These are phyloP conservation scores for Philantomba maxwellii DNA, from an alignment of 2,113 vertebrate species.

Conservation along the genomic window DNA sequence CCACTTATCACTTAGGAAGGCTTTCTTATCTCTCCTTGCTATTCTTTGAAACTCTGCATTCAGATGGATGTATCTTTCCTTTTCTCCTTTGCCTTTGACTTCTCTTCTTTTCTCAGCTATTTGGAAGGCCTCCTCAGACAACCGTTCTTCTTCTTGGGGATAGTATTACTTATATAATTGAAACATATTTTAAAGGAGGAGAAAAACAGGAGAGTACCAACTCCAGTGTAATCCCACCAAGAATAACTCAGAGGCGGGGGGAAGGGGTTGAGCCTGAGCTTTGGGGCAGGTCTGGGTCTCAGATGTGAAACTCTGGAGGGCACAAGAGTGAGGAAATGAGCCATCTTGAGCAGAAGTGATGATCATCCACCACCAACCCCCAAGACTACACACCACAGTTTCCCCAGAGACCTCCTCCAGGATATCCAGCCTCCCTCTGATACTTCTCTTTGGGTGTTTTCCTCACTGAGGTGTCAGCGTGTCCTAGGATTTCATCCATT, in stretches of 20 bases:
- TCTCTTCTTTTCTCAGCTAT: background rate
- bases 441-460: background rate
- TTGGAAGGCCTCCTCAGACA: background rate
- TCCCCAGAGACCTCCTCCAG: background rate
- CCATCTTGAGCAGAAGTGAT: background rate
- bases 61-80: background rate
- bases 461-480: background rate
- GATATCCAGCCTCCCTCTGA: too few species aligned
- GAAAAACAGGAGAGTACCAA: background rate
- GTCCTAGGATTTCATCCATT: background rate
- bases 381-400: background rate
- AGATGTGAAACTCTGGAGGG: background rate
- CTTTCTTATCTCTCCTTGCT: background rate
- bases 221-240: background rate
- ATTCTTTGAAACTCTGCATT: background rate
- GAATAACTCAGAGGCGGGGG: background rate
- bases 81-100: background rate
- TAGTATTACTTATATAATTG: background rate
- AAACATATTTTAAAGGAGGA: background rate
- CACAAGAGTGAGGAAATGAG: background rate
- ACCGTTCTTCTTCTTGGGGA: background rate
- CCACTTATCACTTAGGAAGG: background rate
- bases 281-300: background rate
- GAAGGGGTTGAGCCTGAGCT: background rate
- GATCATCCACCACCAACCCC: background rate